Base-by-base conservation (phyloP, 2,797 vertebrate species). In the Astyanax mexicanus region DNA sequence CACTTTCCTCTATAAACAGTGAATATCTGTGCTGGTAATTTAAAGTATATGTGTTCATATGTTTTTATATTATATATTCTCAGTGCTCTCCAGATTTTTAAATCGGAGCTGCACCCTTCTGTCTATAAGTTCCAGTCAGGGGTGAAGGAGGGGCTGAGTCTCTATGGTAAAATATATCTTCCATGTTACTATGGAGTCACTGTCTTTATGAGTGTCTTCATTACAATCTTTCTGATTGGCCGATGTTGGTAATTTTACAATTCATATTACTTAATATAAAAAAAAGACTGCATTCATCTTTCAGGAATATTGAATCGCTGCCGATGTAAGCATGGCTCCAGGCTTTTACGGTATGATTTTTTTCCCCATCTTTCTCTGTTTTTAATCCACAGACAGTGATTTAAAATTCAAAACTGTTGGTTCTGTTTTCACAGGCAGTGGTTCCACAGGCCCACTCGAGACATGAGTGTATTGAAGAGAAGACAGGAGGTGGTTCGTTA, bases 1-100 rank as follows among this genome's bases (percentile, higher is more conserved):
- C 85, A 9, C 15, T 2, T 57, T 7, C 17, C 5, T 5, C 0
- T 42, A 0, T 66, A 40, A 66, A 5, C 12, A 11, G 29, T 4
- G 5, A 37, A 11, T 51, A 0, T 40, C 7, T 21, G 13, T 47
- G 27, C 54, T 57, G 17, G 10, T 67, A 3, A 10, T 19, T 29
- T 4, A 32, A 29, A n/a, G n/a, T 58, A 4, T 11, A 23, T 37
- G 42, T 6, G 11, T 13, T 57, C 2, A 4, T 4, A 42, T 37
- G 23, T 57, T 58, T 25, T 17, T 13, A 45, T n/a, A 3, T 37
- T 69, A 21, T 17, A 6, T 61, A 51, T 76, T 10, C 47, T 81
- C 79, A 96, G 95, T 77, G 96, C 96, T 35, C 90, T 99, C 47
- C 97, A 99, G 86, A 96, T 99, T 90, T 99, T 99, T 87, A 99